phyloP scores from a whole-genome alignment of 2,797 vertebrate species.

The Chrosomus eos region DNA sequence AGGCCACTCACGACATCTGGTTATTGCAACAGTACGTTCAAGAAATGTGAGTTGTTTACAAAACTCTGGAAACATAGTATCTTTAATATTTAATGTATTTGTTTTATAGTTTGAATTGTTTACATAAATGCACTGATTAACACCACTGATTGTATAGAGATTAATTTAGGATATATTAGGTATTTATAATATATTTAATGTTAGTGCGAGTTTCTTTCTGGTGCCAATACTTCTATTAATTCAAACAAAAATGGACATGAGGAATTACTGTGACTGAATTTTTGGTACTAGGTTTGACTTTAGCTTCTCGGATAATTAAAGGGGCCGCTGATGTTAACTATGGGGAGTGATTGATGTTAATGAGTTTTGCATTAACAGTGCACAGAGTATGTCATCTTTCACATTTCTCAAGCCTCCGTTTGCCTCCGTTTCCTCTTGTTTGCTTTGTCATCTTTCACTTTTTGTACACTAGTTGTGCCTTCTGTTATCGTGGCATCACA shows the following conservation, averaged over 20 bases:
- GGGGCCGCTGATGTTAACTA: constrained; percentile 7
- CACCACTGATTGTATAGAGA: constrained; percentile 57
- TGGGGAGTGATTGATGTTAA: constrained; percentile 16
- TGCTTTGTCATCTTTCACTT: constrained; percentile 47
- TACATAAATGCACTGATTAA: constrained; percentile 57
- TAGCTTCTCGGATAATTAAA: constrained; percentile 20
- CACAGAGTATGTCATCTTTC: constrained; percentile 14
- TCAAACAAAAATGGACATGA: constrained; percentile 37
- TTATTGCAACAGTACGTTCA: constrained; percentile 41
- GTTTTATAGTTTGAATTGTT: constrained; percentile 51
- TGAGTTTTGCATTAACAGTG: constrained; percentile 18
- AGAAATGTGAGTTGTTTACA: constrained; percentile 59
- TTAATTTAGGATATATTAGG: constrained; percentile 48
- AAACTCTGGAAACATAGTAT: constrained; percentile 46
- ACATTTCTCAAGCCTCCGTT: constrained; percentile 43
- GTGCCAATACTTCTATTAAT: constrained; percentile 40
- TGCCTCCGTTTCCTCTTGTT: constrained; percentile 38
- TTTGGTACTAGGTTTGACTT: constrained; percentile 27
- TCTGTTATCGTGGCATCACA: constrained; percentile 62
- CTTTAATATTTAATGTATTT: constrained; percentile 46
- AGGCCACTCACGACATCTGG: constrained; percentile 40
- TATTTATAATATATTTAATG: constrained; percentile 43
- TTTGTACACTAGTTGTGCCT: constrained; percentile 66
- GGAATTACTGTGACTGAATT: constrained; percentile 44
- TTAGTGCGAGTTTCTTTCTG: constrained; percentile 38